phyloP scores from a whole-genome alignment of 2,888 invertebrate genomes.

The Hoplodrina blanda region DNA sequence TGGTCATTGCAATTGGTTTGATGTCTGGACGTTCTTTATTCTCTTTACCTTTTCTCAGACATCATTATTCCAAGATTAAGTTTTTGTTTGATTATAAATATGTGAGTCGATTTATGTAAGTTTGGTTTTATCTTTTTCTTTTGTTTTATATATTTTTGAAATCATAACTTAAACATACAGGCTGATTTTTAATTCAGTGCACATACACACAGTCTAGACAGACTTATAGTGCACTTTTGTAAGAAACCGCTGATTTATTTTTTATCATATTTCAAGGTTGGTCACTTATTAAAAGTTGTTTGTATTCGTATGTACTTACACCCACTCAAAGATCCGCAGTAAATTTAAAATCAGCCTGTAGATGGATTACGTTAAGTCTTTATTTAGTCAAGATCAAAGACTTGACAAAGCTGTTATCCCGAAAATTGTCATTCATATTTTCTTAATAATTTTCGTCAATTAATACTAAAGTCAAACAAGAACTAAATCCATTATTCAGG shows the following conservation, averaged over 20 bases:
- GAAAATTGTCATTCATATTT: slow-evolving; percentile 1
- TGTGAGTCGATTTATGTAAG: not conserved
- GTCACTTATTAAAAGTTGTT: too few relatives aligned
- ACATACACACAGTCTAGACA: too few relatives aligned
- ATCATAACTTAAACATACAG: not conserved
- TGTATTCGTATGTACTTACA: too few relatives aligned
- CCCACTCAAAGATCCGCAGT: too few relatives aligned
- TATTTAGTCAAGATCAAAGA: slow-evolving; percentile 14
- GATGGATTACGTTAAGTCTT: not conserved
- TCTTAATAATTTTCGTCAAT: not conserved
- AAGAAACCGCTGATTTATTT: too few relatives aligned
- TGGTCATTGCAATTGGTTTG: too few relatives aligned
- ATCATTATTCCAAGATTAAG: not conserved
- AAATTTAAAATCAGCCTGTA: not conserved
- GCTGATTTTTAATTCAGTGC: too few relatives aligned
- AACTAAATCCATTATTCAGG: slow-evolving; percentile 38
- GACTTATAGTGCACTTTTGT: too few relatives aligned
- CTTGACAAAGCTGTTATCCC: not conserved
- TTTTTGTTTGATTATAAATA: slow-evolving; percentile 3
- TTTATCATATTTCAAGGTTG: too few relatives aligned
- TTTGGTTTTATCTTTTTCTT: not conserved
- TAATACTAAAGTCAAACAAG: slow-evolving; percentile 30
- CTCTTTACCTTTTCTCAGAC: not conserved
- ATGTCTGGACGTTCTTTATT: too few relatives aligned
- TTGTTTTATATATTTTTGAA: too few relatives aligned